Evolutionary conservation across 2,888 invertebrate genomes (phyloP).

Genomic region (Chrysodeixis includens): DNA sequence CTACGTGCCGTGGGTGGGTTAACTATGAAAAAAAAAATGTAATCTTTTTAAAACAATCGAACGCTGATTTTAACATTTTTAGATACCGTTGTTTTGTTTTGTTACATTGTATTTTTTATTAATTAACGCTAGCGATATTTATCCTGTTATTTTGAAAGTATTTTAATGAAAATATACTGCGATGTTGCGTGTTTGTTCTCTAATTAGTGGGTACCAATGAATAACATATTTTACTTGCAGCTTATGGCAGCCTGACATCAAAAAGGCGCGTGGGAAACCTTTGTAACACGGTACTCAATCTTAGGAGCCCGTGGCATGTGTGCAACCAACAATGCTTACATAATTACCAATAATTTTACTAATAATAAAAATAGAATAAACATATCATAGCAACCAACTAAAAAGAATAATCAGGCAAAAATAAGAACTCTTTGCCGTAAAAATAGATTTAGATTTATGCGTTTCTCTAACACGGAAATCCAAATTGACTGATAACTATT

Average conservation of each 20-base stretch:
- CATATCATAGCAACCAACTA: too few species aligned
- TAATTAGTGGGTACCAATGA: conserved; percentile 15
- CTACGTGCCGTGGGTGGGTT: conserved; percentile 56
- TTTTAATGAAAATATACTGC: not conserved
- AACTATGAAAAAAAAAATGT: conserved; percentile 41
- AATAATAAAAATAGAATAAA: too few species aligned
- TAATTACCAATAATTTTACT: too few species aligned
- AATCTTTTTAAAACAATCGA: conserved; percentile 8
- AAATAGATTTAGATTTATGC: too few species aligned
- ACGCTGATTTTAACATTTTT: not conserved
- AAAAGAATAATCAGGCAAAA: too few species aligned
- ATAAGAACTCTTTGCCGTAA: too few species aligned
- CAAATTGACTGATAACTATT: too few species aligned
- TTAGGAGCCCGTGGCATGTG: not conserved
- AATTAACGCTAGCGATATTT: too few species aligned
- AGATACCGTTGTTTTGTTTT: not conserved
- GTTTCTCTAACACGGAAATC: too few species aligned
- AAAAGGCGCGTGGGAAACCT: conserved; percentile 3
- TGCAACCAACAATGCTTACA: not conserved
- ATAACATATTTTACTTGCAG: conserved; percentile 12
- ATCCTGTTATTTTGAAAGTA: not conserved
- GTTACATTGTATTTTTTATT: conserved; percentile 18
- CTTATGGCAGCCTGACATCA: conserved; percentile 6
- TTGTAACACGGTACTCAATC: not conserved
- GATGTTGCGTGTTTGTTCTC: conserved; percentile 20